Evolutionary conservation across 2,888 invertebrate species (phyloP).

Genomic region (Drosophila tripunctata): DNA sequence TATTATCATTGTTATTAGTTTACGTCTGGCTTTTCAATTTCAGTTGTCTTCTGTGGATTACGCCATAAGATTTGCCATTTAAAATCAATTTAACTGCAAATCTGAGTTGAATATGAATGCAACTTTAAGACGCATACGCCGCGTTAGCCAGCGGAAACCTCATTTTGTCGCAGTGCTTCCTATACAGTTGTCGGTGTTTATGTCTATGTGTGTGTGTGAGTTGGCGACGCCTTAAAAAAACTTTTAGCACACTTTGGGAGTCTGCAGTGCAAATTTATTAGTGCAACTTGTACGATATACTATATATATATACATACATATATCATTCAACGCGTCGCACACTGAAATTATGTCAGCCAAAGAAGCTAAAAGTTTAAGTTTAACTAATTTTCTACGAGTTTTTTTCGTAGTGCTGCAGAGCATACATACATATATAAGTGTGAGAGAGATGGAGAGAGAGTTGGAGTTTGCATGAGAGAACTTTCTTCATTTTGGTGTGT

Average conservation of each 20-base stretch:
- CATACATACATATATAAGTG: conserved; percentile 8
- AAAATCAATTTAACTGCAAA: neutral
- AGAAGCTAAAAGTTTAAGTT: conserved; percentile 67
- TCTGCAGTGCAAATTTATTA: conserved; percentile 60
- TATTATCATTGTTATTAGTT: neutral
- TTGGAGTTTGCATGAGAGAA: conserved; percentile 25
- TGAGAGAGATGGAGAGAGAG: neutral
- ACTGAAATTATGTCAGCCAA: conserved; percentile 69
- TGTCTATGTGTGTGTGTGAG: neutral
- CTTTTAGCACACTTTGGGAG: conserved; percentile 54
- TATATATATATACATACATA: too few relatives aligned
- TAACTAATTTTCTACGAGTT: conserved; percentile 75
- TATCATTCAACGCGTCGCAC: conserved; percentile 59
- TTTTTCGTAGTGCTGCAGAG: conserved; percentile 49
- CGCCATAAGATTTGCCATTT: conserved; percentile 2
- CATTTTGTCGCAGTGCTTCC: conserved; percentile 6
- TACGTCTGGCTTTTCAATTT: conserved; percentile 12
- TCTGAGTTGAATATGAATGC: conserved; percentile 24
- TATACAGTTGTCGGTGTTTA: neutral
- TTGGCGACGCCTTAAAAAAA: conserved; percentile 28
- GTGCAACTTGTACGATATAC: conserved; percentile 53
- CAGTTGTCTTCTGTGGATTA: conserved; percentile 7
- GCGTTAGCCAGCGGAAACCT: conserved; percentile 23
- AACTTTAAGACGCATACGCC: conserved; percentile 42
- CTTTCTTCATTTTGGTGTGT: conserved; percentile 69